Base-by-base conservation (phyloP, 2,888 invertebrate genomes). In the Ethmia dodecea region DNA sequence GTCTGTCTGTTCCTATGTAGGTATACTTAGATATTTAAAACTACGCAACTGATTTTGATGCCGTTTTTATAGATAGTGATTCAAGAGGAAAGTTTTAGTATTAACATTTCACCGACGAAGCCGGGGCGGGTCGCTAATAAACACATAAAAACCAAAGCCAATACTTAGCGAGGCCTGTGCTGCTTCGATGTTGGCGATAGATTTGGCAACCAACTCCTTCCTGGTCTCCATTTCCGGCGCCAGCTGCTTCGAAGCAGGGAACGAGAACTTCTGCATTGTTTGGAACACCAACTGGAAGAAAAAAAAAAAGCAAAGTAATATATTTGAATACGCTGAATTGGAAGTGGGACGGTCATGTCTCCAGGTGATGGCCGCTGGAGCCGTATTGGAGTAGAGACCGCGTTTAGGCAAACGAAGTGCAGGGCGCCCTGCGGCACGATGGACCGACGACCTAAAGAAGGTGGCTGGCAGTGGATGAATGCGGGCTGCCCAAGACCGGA, bases 201-300 rank as follows among this genome's bases (percentile, higher is more conserved):
- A 60, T 1, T 42, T 45, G n/a, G 57, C 45, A 1, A 73, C 62
- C 2, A 71, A 31, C 0, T 46, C 45, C 0, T 37, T n/a, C 0
- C 79, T 52, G 15, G 79, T 72, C 0, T 37, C 37, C 61, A 53
- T 62, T 1, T 68, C 67, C 0, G 20, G 40, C 1, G 47, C 54
- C 2, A 79, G 43, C 0, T 50, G 46, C 15, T 58, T 65, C 27
- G 76, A 8, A 0, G 37, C 42, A 0, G 37, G 31, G n/a, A 55
- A 31, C 0, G 47, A 42, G 35, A 79, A 79, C 6, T 60, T 42
- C 1, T 31, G 1, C 72, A 80, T 73, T 1, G 60, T 56, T 0
- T 65, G 65, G 29, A 61, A 51, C 0, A 76, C 72, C 8, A 66
- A 37, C 79, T 79, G 44, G 11, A 56, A 57, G 36, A 33, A 10